Base-by-base conservation (phyloP, 1,140 invertebrate species). In the Panulirus ornatus region DNA sequence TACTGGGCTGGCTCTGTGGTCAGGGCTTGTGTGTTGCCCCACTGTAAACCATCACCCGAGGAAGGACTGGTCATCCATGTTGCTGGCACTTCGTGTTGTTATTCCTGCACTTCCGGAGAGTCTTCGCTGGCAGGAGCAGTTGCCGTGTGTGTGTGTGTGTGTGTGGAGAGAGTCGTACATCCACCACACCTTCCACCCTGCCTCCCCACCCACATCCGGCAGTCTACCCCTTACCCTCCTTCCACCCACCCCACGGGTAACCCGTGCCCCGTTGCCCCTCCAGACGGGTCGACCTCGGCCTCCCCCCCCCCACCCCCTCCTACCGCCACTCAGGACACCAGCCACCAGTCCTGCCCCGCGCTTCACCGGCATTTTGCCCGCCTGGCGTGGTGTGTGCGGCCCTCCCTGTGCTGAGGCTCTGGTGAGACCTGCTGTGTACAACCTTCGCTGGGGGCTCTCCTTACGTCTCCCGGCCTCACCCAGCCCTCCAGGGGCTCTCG, bases 311-410 rank as follows among this genome's bases (percentile, higher is more conserved):
- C 51, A 11, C 22, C 51, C 51, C 51, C 51, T 22, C 51, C 51
- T 22, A 11, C 71, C 71, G 9, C 71, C 71, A 40, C 71, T 75
- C 71, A 38, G 58, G 58, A 66, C 58, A 66, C 58, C 30, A 66
- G n/a, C 58, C 58, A 66, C 58, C 44, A 47, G n/a, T 6, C 58
- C 30, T 66, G 58, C 58, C 58, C 58, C 5, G n/a, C 58, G 3
- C 58, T 27, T 66, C 58, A 66, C 58, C 58, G 58, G 58, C 58
- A 66, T 66, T 66, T 66, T 66, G 58, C 58, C 58, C n/a, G 58
- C 58, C 30, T 11, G 22, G 22, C n/a, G 0, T 66, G 58, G 2
- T 6, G 58, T 1, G 58, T 27, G 22, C n/a, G 22, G 58, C 58
- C 2, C n/a, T 27, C n/a, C 0, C 0, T 5, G 8, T 3, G 58